phyloP scores from a whole-genome alignment of 2,888 invertebrate genomes.

The Hedya salicella region DNA sequence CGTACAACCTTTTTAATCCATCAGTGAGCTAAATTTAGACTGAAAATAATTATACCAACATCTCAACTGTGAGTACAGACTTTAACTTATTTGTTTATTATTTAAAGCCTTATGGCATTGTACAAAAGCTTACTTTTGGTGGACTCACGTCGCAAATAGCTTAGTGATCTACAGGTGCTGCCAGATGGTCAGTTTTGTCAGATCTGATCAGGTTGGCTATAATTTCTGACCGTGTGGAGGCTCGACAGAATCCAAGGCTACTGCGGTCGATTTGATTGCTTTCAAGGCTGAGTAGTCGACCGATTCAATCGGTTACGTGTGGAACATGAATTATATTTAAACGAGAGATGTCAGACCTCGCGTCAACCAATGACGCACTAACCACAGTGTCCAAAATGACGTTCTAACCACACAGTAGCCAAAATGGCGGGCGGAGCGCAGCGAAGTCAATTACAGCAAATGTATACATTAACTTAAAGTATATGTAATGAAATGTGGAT shows the following conservation, averaged over 20 bases:
- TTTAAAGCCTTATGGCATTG: background rate
- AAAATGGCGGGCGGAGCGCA: conserved; percentile 18
- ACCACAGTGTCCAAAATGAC: conserved; percentile 30
- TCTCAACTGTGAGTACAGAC: background rate
- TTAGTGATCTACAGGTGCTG: too few species aligned
- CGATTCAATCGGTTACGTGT: too few species aligned
- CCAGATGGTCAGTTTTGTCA: too few species aligned
- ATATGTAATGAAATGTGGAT: conserved; percentile 23
- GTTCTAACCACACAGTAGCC: conserved; percentile 19
- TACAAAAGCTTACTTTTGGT: background rate
- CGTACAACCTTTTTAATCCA: background rate
- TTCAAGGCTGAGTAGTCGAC: too few species aligned
- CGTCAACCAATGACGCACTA: conserved; percentile 14
- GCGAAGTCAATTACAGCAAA: conserved; percentile 26
- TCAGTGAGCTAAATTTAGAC: background rate
- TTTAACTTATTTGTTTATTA: background rate
- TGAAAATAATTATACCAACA: background rate
- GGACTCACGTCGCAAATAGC: background rate
- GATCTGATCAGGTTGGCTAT: too few species aligned
- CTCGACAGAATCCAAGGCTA: too few species aligned
- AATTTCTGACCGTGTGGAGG: too few species aligned
- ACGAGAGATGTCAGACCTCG: conserved; percentile 1
- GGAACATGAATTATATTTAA: too few species aligned
- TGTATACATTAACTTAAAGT: conserved; percentile 22
- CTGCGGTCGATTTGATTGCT: too few species aligned